Conservation (phyloP, 30 jellyfish, hydroid and myxozoan genomes). For the Mastigias papua region DNA sequence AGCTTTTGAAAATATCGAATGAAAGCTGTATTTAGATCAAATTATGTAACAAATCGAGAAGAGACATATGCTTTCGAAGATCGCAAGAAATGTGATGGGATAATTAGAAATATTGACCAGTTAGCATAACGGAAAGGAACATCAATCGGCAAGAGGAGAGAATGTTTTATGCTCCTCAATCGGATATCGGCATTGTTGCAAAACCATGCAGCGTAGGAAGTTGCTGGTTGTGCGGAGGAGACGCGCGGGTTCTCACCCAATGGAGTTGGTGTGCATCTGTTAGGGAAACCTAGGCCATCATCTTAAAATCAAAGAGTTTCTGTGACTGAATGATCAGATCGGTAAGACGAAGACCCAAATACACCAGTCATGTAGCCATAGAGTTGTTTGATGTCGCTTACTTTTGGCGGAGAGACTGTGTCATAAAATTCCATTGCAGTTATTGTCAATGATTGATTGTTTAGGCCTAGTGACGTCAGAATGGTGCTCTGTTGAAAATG, state of each 20-base stretch:
- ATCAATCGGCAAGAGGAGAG: too few species aligned
- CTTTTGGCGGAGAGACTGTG: background rate
- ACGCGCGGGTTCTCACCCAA: constrained; percentile 75
- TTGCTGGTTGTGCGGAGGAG: constrained; percentile 60
- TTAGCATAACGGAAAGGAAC: too few species aligned
- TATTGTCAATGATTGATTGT: constrained; percentile 28
- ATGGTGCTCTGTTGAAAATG: constrained; percentile 47
- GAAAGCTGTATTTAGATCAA: too few species aligned
- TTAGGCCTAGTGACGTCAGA: constrained; percentile 79
- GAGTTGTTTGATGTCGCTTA: background rate
- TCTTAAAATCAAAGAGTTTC: background rate
- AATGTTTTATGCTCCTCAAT: background rate
- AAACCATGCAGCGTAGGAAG: background rate
- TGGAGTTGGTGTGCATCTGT: constrained; percentile 70
- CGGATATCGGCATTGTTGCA: background rate
- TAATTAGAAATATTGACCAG: too few species aligned
- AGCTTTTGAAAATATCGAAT: too few species aligned
- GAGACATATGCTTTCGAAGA: too few species aligned
- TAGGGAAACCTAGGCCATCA: constrained; percentile 48
- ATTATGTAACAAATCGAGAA: too few species aligned
- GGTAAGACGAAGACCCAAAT: background rate
- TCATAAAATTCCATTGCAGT: constrained; percentile 42
- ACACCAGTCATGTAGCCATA: constrained; percentile 26
- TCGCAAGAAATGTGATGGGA: too few species aligned
- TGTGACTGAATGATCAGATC: background rate